A percentile compares a stretch with the other conserved stretches of the same genome.
Conservation (phyloP, 2,113 vertebrate genomes). For the Maccullochella peelii region DNA sequence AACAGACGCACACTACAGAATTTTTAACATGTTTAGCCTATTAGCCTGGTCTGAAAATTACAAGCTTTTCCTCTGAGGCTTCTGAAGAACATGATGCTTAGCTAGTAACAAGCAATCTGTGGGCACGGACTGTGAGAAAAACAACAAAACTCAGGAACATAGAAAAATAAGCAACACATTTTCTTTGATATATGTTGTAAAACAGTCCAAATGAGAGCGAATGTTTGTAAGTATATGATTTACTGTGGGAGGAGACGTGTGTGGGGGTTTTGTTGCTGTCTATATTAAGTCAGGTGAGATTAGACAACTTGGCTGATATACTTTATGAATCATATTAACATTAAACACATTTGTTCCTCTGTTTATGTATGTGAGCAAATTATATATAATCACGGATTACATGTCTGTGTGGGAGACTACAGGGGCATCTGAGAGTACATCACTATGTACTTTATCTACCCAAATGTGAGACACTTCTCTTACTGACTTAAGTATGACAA, state of each 20-base stretch:
- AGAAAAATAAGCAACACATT: background rate
- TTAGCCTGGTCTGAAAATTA: slow-evolving; percentile 8
- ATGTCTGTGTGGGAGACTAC: slow-evolving; percentile 32
- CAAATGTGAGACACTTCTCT: background rate
- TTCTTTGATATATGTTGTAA: background rate
- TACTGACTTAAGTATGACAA: slow-evolving; percentile 6
- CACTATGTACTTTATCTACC: slow-evolving; percentile 13
- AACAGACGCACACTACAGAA: slow-evolving; percentile 27
- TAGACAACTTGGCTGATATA: slow-evolving; percentile 32
- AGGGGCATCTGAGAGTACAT: slow-evolving; percentile 5
- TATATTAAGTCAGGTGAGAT: slow-evolving; percentile 48
- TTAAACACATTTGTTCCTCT: slow-evolving; percentile 38
- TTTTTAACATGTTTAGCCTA: slow-evolving; percentile 22
- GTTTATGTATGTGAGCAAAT: slow-evolving; percentile 24
- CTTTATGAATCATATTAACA: slow-evolving; percentile 46
- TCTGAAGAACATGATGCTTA: background rate
- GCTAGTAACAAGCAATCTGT: background rate
- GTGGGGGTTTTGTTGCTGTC: slow-evolving; percentile 21
- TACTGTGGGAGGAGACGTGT: slow-evolving; percentile 5
- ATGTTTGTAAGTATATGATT: slow-evolving; percentile 39
- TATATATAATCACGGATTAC: slow-evolving; percentile 46
- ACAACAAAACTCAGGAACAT: background rate
- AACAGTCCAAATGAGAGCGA: slow-evolving; percentile 9
- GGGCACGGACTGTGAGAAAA: background rate
- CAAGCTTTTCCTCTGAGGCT: slow-evolving; percentile 24